Evolutionary conservation across 2,888 invertebrate genomes (phyloP), one percentile per base, ranked within the genome.

Genomic region (Blomia tropicalis): DNA sequence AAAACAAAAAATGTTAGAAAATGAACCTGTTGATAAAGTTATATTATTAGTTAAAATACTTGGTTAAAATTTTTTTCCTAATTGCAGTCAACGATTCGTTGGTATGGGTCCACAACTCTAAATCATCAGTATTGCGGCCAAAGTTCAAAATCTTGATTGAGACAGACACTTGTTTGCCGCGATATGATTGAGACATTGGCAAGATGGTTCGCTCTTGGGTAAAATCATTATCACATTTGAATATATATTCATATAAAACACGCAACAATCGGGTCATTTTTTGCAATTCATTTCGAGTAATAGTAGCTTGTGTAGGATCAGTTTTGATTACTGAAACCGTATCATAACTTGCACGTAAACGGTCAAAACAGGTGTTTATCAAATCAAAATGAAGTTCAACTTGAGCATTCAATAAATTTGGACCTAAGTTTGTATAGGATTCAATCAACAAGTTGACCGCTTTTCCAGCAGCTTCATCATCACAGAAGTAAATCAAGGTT

Each of bases 261-360:
- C 88, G 86, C 75, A 95, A 81, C 62, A 95, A 86, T 68, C 93
- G 82, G 74, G 88, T 88, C 84, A 93, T 89, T 75, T 87, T 82
- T 65, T 83, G 81, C 4, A 85, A 83, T 73, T 87, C 87, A 63
- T 79, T 76, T 69, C 77, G 74, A 62, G 83, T 78, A 66, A 80
- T 75, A 66, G 73, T 75, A 32, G 72, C 75, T 58, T 74, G 75
- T 63, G 77, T 77, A 67, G 76, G 75, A 64, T 79, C 79, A 69
- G 77, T 76, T 68, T 79, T 79, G 41, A 83, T 72, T 69, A 78
- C 77, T 51, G 82, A 79, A 68, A 89, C 82, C 17, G 88, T 89
- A 71, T 88, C 87, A 73, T 85, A 90, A 72, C 87, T 82, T 11
- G 84, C 83, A 72, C 86, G 84, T 67, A 93, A 78, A 67, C 91